Percentiles rank a stretch among this genome's conserved stretches.
These are phyloP conservation scores for Anagyrus pseudococci DNA, from an alignment of 2,888 invertebrate genomes.

Conservation along the genomic window DNA sequence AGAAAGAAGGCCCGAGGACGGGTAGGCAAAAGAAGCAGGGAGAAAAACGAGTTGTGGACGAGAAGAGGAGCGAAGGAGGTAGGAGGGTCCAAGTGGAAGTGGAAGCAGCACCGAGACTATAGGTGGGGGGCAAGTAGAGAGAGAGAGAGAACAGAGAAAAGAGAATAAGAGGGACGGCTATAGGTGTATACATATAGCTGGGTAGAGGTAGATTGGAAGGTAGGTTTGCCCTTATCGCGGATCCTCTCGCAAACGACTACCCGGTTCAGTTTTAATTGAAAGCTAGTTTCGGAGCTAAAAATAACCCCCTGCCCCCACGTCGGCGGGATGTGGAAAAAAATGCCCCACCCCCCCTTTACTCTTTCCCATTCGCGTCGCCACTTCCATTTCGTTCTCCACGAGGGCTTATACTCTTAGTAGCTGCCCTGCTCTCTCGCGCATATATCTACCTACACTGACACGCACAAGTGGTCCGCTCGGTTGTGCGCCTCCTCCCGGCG, in stretches of 20 bases:
- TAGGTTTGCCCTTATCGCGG: slow-evolving; percentile 23
- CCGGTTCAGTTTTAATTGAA: slow-evolving; percentile 37
- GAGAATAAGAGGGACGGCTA: slow-evolving; percentile 8
- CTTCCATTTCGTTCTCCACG: slow-evolving; percentile 5
- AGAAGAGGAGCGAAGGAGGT: too few species aligned
- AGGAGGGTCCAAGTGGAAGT: too few species aligned
- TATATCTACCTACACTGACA: background rate
- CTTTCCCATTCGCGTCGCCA: background rate
- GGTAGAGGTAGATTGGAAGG: background rate
- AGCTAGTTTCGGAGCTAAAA: slow-evolving; percentile 37
- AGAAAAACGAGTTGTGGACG: slow-evolving; percentile 26
- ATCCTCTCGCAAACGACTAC: slow-evolving; percentile 34
- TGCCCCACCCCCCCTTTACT: background rate
- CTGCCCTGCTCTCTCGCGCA: background rate
- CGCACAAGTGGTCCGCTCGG: too few species aligned
- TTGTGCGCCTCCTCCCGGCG: too few species aligned
- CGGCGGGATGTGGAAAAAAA: slow-evolving; percentile 10
- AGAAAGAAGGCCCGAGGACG: too few species aligned
- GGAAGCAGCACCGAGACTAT: too few species aligned
- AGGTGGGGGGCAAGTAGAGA: too few species aligned
- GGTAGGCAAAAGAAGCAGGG: slow-evolving; percentile 12
- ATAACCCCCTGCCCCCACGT: slow-evolving; percentile 21
- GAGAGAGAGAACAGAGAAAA: slow-evolving; percentile 8
- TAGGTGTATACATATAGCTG: too few species aligned
- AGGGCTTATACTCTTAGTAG: too few species aligned